Percentiles rank a stretch among this genome's conserved stretches.
phyloP scores from a whole-genome alignment of 2,797 vertebrate genomes.

The Sciaenops ocellatus region DNA sequence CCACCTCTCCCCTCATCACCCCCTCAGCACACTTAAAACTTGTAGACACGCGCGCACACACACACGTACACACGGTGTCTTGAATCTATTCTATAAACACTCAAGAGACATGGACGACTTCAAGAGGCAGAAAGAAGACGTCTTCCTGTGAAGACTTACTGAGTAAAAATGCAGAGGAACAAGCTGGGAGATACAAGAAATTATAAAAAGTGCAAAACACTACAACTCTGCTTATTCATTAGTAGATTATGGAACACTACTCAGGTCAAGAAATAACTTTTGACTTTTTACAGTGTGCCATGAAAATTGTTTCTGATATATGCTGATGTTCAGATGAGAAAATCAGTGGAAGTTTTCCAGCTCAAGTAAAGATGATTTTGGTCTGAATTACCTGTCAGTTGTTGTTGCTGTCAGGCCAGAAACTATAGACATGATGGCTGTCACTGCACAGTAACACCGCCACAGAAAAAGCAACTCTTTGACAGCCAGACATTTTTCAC shows the following conservation, averaged over 20 bases:
- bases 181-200: neutral
- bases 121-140: conserved; percentile 45
- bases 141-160: conserved; percentile 27
- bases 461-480: neutral
- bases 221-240: neutral
- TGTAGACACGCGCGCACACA: conserved; percentile 26
- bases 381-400: neutral
- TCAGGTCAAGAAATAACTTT: neutral
- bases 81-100: conserved; percentile 53
- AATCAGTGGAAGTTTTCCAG: neutral
- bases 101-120: conserved; percentile 46
- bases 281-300: neutral
- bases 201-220: conserved; percentile 7
- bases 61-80: conserved; percentile 15
- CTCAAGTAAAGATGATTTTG: neutral
- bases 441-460: neutral
- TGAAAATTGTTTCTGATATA: neutral
- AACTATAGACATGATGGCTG: neutral
- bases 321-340: neutral
- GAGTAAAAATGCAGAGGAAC: conserved; percentile 21
- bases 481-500: neutral
- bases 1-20: conserved; percentile 67
- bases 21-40: conserved; percentile 59
- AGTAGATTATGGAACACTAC: neutral
- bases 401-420: conserved; percentile 13